phyloP scores from a whole-genome alignment of 2,797 vertebrate species.

The Pipistrellus pygmaeus region DNA sequence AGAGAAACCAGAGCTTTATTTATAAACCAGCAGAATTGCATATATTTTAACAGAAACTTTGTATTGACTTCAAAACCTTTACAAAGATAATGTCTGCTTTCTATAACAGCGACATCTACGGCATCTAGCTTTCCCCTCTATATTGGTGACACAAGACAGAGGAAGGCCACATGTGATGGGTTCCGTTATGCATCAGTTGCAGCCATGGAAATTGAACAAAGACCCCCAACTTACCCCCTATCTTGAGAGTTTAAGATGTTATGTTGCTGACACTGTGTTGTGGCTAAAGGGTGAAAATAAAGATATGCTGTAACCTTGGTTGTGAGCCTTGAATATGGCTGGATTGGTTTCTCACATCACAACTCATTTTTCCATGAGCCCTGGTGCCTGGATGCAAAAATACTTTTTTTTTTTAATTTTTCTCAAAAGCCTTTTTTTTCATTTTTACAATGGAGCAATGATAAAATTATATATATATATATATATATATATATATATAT shows the following conservation, averaged over 20 bases:
- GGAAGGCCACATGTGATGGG: constrained; percentile 23
- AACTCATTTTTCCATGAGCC: constrained; percentile 50
- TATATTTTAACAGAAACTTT: constrained; percentile 76
- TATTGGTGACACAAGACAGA: constrained; percentile 40
- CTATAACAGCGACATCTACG: constrained; percentile 57
- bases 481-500: too few species aligned
- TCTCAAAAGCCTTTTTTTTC: neutral
- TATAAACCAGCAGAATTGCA: neutral
- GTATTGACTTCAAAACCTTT: constrained; percentile 68
- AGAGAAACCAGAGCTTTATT: constrained; percentile 36
- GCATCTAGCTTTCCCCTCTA: constrained; percentile 50
- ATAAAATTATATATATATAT: neutral
- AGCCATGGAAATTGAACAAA: constrained; percentile 70
- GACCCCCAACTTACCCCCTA: constrained; percentile 46
- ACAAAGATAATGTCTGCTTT: constrained; percentile 64
- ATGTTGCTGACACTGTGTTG: constrained; percentile 21
- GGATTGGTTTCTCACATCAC: constrained; percentile 29
- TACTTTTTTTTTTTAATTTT: constrained; percentile 13
- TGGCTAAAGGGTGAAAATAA: neutral
- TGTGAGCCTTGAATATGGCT: neutral
- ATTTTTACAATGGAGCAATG: neutral
- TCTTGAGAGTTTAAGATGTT: constrained; percentile 37
- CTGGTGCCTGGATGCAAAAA: neutral
- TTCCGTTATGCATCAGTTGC: constrained; percentile 54
- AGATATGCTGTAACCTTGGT: constrained; percentile 39